These are phyloP conservation scores for Trilocha varians DNA, from an alignment of 2,888 invertebrate genomes.

Conservation along the genomic window DNA sequence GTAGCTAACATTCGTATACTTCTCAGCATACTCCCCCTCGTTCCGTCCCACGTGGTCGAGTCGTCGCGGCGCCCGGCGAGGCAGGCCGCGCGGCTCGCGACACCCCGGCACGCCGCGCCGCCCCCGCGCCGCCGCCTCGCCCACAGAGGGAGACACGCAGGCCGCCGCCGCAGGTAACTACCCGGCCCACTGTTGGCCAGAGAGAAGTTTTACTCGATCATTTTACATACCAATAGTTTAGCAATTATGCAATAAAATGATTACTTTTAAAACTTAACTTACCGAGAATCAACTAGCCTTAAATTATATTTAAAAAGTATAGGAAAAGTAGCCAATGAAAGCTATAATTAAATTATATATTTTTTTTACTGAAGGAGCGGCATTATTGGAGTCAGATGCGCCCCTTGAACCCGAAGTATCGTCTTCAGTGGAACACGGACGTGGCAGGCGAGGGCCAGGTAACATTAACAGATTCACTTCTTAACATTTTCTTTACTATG, in stretches of 20 bases:
- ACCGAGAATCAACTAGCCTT: too few species aligned
- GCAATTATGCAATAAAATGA: too few species aligned
- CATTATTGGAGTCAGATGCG: constrained; percentile 45
- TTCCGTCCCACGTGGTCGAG: constrained; percentile 24
- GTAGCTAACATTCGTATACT: too few species aligned
- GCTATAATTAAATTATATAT: background rate
- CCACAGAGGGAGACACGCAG: constrained; percentile 25
- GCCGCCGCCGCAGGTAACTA: constrained; percentile 39
- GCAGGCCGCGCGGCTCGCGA: constrained; percentile 82
- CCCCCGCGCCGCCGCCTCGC: constrained; percentile 28
- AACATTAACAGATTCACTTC: too few species aligned
- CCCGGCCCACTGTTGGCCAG: background rate
- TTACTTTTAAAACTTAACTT: too few species aligned
- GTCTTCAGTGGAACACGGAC: constrained; percentile 18
- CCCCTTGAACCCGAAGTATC: constrained; percentile 35
- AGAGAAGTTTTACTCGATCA: background rate
- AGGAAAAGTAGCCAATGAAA: too few species aligned
- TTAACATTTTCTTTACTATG: too few species aligned
- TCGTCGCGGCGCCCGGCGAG: constrained; percentile 70
- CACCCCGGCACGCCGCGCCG: constrained; percentile 48
- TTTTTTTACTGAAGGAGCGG: constrained; percentile 30
- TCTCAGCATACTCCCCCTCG: constrained; percentile 33
- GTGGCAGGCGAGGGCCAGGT: constrained; percentile 31
- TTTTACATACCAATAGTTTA: too few species aligned
- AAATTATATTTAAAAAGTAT: too few species aligned